These are phyloP conservation scores for Clusia tigrina DNA, from an alignment of 2,888 invertebrate genomes.

Conservation along the genomic window DNA sequence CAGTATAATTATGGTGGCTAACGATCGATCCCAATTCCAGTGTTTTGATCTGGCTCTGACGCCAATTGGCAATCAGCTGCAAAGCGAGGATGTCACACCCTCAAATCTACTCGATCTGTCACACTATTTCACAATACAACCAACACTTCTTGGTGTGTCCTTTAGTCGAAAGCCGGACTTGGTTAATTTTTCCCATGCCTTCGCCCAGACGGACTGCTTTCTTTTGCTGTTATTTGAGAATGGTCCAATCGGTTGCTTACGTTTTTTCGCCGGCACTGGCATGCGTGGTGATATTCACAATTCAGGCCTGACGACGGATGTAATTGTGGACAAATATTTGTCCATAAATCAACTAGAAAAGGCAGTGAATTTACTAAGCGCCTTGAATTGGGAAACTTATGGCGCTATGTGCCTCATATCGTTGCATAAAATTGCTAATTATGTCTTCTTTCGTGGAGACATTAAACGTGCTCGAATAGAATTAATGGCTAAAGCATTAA, in stretches of 20 bases:
- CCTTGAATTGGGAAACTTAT: conserved; percentile 81
- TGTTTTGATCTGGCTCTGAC: conserved; percentile 78
- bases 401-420: conserved; percentile 78
- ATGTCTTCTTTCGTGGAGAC: conserved; percentile 65
- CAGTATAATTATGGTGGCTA: conserved; percentile 73
- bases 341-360: conserved; percentile 71
- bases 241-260: conserved; percentile 70
- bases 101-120: conserved; percentile 73
- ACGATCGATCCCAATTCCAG: conserved; percentile 77
- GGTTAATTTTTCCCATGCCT: conserved; percentile 54
- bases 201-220: conserved; percentile 67
- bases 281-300: conserved; percentile 64
- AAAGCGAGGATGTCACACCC: conserved; percentile 72
- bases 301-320: conserved; percentile 68
- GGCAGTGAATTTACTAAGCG: conserved; percentile 72
- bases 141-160: conserved; percentile 67
- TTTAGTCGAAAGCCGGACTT: conserved; percentile 69
- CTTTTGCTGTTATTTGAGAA: conserved; percentile 70
- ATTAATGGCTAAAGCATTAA: conserved; percentile 78
- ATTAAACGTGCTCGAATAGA: conserved; percentile 60
- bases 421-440: conserved; percentile 76
- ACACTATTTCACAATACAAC: conserved; percentile 65
- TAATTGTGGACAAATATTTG: conserved; percentile 72
- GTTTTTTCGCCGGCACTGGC: conserved; percentile 67
- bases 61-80: conserved; percentile 72